Percentiles rank a stretch among this genome's conserved stretches.
Conservation (phyloP, 2,797 vertebrate species). For the Limnodromus scolopaceus region DNA sequence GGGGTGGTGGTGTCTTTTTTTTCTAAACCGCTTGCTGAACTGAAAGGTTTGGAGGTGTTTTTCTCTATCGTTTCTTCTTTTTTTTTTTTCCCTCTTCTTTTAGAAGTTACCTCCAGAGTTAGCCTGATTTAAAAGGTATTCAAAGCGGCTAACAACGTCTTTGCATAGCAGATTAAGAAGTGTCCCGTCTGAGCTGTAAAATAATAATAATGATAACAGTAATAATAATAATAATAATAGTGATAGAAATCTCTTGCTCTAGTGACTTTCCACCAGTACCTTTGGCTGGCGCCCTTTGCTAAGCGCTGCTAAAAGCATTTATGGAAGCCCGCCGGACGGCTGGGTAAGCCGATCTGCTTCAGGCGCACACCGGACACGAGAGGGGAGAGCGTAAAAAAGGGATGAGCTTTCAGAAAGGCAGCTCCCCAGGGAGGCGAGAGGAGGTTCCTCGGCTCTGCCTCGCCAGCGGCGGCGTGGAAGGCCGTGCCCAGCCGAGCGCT, state of each 20-base stretch:
- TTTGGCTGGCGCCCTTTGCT: neutral
- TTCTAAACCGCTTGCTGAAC: neutral
- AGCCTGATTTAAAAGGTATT: neutral
- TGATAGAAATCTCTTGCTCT: neutral
- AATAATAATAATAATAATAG: neutral
- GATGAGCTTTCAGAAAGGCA: neutral
- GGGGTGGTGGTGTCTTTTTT: neutral
- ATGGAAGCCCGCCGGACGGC: fast-evolving
- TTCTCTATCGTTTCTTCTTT: neutral
- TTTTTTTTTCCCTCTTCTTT: neutral
- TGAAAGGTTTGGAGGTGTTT: neutral
- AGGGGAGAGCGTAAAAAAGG: neutral
- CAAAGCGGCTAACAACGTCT: neutral
- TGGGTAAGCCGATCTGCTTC: neutral
- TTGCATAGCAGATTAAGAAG: neutral
- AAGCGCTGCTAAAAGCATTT: slow-evolving; percentile 11
- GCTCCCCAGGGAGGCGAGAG: neutral
- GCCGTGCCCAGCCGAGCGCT: slow-evolving; percentile 41
- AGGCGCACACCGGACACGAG: fast-evolving
- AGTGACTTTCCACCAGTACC: slow-evolving; percentile 5
- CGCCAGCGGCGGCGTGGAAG: slow-evolving; percentile 9
- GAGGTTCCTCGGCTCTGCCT: slow-evolving; percentile 32
- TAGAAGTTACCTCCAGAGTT: neutral
- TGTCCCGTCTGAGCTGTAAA: neutral
- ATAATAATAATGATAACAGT: neutral